Evolutionary conservation across 2,888 invertebrate genomes (phyloP).

Genomic region (Yponomeuta sedellus): DNA sequence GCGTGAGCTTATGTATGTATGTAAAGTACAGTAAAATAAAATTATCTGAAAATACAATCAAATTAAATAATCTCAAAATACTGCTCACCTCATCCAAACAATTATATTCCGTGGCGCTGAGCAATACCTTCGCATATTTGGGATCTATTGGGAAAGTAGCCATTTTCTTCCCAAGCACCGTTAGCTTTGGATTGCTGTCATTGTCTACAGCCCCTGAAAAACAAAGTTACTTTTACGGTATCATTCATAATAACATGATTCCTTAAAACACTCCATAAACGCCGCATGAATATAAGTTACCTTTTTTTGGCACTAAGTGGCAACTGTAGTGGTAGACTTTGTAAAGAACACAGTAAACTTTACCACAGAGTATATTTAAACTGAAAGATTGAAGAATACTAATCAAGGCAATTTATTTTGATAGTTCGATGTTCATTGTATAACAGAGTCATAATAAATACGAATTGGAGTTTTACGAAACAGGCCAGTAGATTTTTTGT

Average conservation of each 20-base stretch:
- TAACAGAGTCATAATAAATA: too few relatives aligned
- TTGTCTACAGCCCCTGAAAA: constrained; percentile 79
- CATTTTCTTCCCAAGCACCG: constrained; percentile 89
- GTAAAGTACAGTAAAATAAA: background rate
- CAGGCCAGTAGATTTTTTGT: too few relatives aligned
- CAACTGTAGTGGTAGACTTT: too few relatives aligned
- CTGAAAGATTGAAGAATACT: too few relatives aligned
- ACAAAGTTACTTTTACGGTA: background rate
- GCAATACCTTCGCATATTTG: constrained; percentile 86
- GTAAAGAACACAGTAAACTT: too few relatives aligned
- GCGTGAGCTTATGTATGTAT: too few relatives aligned
- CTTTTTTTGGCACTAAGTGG: too few relatives aligned
- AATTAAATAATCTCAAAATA: background rate
- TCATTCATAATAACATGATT: background rate
- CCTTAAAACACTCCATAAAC: background rate
- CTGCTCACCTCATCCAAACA: constrained; percentile 82
- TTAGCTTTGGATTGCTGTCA: constrained; percentile 79
- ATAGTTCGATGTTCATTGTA: too few relatives aligned
- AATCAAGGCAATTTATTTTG: too few relatives aligned
- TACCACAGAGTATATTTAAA: too few relatives aligned
- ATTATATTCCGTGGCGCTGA: constrained; percentile 84
- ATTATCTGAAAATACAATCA: constrained; percentile 11
- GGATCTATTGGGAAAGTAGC: constrained; percentile 95
- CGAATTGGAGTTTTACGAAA: too few relatives aligned
- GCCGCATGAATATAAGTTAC: too few relatives aligned